A percentile compares a stretch with the other conserved stretches of the same genome.
phyloP scores from a whole-genome alignment of 2,888 invertebrate genomes.

The Fragum fragum region DNA sequence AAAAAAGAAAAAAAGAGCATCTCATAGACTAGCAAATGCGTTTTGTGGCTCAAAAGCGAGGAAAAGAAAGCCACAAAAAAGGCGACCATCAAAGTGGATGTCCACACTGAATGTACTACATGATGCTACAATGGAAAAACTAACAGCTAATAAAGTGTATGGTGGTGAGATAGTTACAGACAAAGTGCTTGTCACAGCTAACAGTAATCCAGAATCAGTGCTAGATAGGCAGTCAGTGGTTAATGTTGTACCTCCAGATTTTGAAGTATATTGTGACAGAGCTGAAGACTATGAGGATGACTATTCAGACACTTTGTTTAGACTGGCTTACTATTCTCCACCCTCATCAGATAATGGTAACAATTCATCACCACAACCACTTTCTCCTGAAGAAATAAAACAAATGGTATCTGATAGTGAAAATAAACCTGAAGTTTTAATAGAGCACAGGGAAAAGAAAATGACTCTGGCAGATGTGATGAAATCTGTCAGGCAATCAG shows the following conservation, averaged over 20 bases:
- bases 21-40: constrained; percentile 76
- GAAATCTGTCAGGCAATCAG: constrained; percentile 46
- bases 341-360: constrained; percentile 76
- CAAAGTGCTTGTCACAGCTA: constrained; percentile 5
- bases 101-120: constrained; percentile 80
- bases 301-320: constrained; percentile 80
- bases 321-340: constrained; percentile 81
- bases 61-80: constrained; percentile 49
- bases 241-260: constrained; percentile 48
- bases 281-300: constrained; percentile 66
- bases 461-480: constrained; percentile 57
- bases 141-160: constrained; percentile 60
- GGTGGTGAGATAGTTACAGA: constrained; percentile 35
- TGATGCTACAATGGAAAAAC: constrained; percentile 82
- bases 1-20: constrained; percentile 72
- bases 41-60: constrained; percentile 70
- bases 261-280: constrained; percentile 64
- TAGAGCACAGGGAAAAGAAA: constrained; percentile 34
- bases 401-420: constrained; percentile 39
- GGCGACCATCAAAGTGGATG: constrained; percentile 71
- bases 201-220: constrained; percentile 31
- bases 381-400: constrained; percentile 77
- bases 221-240: constrained; percentile 27
- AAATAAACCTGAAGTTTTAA: constrained; percentile 20
- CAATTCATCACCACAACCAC: constrained; percentile 78